Evolutionary conservation across 2,113 vertebrate species (phyloP).

Genomic region (Paradisaea rubra): DNA sequence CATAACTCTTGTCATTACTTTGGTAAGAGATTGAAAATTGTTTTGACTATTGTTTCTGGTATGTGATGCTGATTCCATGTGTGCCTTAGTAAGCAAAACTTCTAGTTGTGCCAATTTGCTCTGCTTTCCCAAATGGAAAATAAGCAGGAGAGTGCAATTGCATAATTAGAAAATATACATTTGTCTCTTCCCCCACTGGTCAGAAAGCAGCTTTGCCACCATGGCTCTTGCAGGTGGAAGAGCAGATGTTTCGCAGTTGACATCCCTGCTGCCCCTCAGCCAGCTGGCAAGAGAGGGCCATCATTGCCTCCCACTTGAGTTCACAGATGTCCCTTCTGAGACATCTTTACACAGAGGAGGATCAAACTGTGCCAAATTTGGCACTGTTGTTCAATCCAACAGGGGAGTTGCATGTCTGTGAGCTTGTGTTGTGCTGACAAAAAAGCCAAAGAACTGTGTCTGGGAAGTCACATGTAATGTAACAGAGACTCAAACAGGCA

Average conservation of each 20-base stretch:
- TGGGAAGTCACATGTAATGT: background rate
- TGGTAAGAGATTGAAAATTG: background rate
- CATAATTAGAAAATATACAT: constrained; percentile 35
- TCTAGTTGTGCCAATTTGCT: background rate
- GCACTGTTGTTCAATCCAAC: rapidly evolving
- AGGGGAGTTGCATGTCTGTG: background rate
- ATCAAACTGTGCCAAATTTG: background rate
- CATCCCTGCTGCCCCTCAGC: background rate
- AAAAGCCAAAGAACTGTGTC: background rate
- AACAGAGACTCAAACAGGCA: background rate
- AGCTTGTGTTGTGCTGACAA: background rate
- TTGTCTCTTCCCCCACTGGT: background rate
- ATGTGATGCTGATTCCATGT: background rate
- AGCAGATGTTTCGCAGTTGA: constrained; percentile 16
- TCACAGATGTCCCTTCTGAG: constrained; percentile 15
- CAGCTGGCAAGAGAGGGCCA: constrained; percentile 22
- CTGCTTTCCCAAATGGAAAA: constrained; percentile 25
- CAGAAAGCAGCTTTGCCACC: background rate
- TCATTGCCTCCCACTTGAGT: background rate
- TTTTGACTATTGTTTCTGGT: background rate
- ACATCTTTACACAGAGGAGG: background rate
- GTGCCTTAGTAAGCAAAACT: background rate
- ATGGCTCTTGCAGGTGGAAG: background rate
- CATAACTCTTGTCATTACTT: background rate
- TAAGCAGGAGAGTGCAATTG: background rate